Evolutionary conservation across 92 coral and sea anemone genomes (phyloP), one percentile per base, ranked within the genome.

Genomic region (Phenganax subtilis): DNA sequence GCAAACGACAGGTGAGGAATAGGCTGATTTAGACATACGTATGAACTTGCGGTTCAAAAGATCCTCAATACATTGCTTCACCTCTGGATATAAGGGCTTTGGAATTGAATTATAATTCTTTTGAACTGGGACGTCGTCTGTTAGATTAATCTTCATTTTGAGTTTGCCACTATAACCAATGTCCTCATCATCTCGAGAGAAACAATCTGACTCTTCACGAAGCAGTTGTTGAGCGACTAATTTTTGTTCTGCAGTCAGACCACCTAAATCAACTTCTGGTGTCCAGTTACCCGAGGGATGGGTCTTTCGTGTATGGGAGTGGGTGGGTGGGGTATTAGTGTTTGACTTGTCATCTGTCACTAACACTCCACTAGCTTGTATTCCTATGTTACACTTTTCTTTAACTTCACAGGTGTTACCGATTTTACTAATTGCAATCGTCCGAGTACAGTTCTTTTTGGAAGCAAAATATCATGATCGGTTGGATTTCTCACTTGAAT

Each of bases 1-100:
- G 47, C 81, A 83, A 57, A 83, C 86, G 17, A 83, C 55, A 4
- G 82, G 66, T 30, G 82, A 84, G 6, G 86, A 84, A 51, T 80
- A 80, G 12, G 84, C 59, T 14, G 84, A 54, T 75, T 75, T 75
- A 11, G 81, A 75, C 68, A 7, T 75, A 9, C 68, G 81, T 55
- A 75, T 52, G 68, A 70, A 75, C 72, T 75, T 20, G 14, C 81
- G 74, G 27, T 75, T 75, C 51, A 75, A 47, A 0, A 75, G 73
- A 54, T 75, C 81, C 27, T 75, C 68, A 12, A 75, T 20, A 44
- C 52, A 75, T n/a, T 27, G 20, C 75, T 70, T 70, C 15, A 54
- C 81, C 56, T 75, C 68, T 8, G 81, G 71, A 54, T 75, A 75
- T 75, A 75, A 47, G 14, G 81, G 81, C 30, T 59, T 75, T 9